phyloP scores from a whole-genome alignment of 1,140 invertebrate genomes.

The Drosophila melanica region DNA sequence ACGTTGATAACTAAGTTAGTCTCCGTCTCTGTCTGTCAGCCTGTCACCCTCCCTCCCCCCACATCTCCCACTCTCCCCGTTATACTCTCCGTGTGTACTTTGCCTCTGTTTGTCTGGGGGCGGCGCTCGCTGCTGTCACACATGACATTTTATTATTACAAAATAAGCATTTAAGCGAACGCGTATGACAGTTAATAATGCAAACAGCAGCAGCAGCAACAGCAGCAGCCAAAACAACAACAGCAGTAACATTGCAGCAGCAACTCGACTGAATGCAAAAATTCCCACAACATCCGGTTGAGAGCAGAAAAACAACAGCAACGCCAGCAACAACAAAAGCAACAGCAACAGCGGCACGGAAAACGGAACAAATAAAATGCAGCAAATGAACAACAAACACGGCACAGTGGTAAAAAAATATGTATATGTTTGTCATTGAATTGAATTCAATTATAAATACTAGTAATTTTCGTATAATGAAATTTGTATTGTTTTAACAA shows the following conservation, averaged over 20 bases:
- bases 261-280: constrained; percentile 69
- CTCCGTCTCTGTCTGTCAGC: constrained; percentile 25
- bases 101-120: constrained; percentile 45
- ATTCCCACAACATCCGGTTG: constrained; percentile 81
- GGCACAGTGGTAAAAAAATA: constrained; percentile 45
- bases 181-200: constrained; percentile 79
- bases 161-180: constrained; percentile 77
- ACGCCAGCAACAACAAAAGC: constrained; percentile 38
- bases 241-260: constrained; percentile 18
- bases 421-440: too few species aligned
- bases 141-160: constrained; percentile 81
- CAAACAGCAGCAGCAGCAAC: constrained; percentile 51
- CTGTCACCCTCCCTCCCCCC: constrained; percentile 6
- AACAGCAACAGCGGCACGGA: constrained; percentile 31
- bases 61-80: constrained; percentile 6
- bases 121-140: constrained; percentile 55
- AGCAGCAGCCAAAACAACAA: constrained; percentile 24
- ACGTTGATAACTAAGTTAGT: constrained; percentile 68
- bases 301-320: constrained; percentile 59
- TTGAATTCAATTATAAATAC: too few species aligned
- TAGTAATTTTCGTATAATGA: too few species aligned
- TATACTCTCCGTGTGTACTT: constrained; percentile 12
- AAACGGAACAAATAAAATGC: constrained; percentile 77
- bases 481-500: too few species aligned
- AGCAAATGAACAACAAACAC: constrained; percentile 37